phyloP scores from a whole-genome alignment of 2,797 vertebrate species.

The Diplodus sargus region DNA sequence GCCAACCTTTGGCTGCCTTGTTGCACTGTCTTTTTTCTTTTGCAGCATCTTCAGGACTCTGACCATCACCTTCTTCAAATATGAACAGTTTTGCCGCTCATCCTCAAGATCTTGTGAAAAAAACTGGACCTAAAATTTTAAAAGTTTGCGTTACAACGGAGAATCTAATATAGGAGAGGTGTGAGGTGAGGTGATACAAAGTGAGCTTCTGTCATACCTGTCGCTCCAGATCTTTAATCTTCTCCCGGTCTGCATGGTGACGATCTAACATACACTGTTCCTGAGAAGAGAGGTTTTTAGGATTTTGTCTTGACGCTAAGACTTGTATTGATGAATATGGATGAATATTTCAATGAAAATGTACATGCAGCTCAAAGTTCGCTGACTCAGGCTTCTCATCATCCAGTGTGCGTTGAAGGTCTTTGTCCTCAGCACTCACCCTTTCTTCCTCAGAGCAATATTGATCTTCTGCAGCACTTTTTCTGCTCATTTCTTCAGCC shows the following conservation, averaged over 20 bases:
- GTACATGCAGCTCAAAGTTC: conserved; percentile 86
- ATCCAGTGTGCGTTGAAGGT: conserved; percentile 74
- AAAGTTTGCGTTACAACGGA: neutral
- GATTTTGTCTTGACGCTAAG: neutral
- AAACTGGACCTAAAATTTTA: conserved; percentile 82
- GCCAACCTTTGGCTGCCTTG: conserved; percentile 73
- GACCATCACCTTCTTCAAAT: conserved; percentile 87
- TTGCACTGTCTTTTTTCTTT: conserved; percentile 81
- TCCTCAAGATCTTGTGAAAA: conserved; percentile 88
- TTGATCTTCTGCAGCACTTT: conserved; percentile 31
- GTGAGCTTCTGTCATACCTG: conserved; percentile 82
- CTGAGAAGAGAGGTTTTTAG: conserved; percentile 66
- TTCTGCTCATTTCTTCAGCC: conserved; percentile 41
- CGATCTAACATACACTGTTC: conserved; percentile 80
- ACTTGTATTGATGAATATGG: neutral
- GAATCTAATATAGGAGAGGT: no score
- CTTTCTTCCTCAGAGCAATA: conserved; percentile 74
- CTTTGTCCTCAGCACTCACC: conserved; percentile 80
- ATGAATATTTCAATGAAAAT: neutral
- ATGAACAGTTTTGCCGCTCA: conserved; percentile 86
- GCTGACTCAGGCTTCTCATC: conserved; percentile 82
- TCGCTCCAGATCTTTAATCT: conserved; percentile 84
- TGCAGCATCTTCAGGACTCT: conserved; percentile 83
- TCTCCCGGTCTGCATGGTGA: conserved; percentile 83
- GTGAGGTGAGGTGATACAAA: neutral